phyloP scores from a whole-genome alignment of 2,113 vertebrate species.

The Vidua macroura region DNA sequence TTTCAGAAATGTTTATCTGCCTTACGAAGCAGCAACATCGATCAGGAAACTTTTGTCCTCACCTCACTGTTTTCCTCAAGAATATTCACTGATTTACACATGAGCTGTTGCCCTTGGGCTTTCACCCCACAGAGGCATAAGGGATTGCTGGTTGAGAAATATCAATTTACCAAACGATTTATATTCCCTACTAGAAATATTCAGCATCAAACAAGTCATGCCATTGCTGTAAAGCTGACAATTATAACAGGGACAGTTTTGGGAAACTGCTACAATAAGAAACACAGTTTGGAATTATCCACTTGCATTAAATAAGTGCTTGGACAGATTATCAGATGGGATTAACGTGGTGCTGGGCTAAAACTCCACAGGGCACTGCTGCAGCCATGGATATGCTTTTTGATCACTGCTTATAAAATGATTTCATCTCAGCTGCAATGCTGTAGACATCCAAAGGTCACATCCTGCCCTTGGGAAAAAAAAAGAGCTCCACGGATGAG shows the following conservation, averaged over 20 bases:
- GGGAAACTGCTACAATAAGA: background rate
- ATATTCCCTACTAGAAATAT: background rate
- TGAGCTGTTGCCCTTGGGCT: background rate
- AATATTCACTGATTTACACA: background rate
- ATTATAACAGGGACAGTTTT: fast-evolving
- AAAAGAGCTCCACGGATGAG: background rate
- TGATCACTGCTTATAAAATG: background rate
- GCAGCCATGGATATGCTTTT: background rate
- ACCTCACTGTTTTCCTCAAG: background rate
- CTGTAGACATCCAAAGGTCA: background rate
- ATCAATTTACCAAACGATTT: background rate
- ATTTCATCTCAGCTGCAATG: background rate
- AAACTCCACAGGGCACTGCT: background rate
- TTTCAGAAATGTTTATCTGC: background rate
- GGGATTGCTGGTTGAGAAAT: background rate
- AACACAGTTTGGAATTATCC: background rate
- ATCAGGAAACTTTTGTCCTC: background rate
- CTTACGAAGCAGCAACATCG: background rate
- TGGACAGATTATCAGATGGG: background rate
- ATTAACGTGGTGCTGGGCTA: background rate
- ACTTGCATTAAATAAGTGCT: background rate
- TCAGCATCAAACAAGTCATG: fast-evolving
- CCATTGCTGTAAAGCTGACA: background rate
- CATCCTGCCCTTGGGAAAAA: background rate
- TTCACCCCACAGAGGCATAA: background rate